Conservation (phyloP, 2,888 invertebrate species). For the Ochropleura leucogaster region DNA sequence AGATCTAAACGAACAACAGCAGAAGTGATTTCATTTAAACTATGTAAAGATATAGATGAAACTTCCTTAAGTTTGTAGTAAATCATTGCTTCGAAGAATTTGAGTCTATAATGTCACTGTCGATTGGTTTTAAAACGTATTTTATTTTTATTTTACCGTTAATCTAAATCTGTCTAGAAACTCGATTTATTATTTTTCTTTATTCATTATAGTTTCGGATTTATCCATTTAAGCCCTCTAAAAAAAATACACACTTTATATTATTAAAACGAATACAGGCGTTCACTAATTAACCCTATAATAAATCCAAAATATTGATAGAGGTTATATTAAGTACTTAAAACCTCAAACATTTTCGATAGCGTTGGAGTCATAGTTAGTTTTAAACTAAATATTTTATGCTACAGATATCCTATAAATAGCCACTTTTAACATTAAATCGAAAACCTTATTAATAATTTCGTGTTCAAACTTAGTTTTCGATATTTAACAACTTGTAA, state of each 20-base stretch:
- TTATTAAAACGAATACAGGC: neutral
- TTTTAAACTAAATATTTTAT: slow-evolving; percentile 12
- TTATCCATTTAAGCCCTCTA: neutral
- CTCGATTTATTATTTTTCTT: too few relatives aligned
- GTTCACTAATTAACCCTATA: slow-evolving; percentile 6
- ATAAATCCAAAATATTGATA: slow-evolving; percentile 1
- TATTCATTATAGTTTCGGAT: neutral
- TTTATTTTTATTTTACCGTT: too few relatives aligned
- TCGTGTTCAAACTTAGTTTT: slow-evolving; percentile 25
- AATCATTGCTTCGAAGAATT: too few relatives aligned
- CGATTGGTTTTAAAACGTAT: too few relatives aligned
- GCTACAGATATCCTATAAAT: slow-evolving; percentile 14
- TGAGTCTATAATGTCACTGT: too few relatives aligned
- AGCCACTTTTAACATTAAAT: slow-evolving; percentile 18
- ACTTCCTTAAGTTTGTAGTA: too few relatives aligned
- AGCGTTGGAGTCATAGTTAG: slow-evolving; percentile 15
- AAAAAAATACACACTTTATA: neutral
- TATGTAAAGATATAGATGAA: too few relatives aligned
- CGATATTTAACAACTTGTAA: slow-evolving; percentile 23
- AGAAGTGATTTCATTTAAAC: too few relatives aligned
- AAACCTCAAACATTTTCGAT: slow-evolving; percentile 1
- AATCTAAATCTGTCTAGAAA: too few relatives aligned
- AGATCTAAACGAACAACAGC: too few relatives aligned
- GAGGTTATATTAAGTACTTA: slow-evolving; percentile 4
- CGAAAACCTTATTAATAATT: slow-evolving; percentile 28